Base-by-base conservation (phyloP, 2,888 invertebrate species). In the Rhodophaea formosa region DNA sequence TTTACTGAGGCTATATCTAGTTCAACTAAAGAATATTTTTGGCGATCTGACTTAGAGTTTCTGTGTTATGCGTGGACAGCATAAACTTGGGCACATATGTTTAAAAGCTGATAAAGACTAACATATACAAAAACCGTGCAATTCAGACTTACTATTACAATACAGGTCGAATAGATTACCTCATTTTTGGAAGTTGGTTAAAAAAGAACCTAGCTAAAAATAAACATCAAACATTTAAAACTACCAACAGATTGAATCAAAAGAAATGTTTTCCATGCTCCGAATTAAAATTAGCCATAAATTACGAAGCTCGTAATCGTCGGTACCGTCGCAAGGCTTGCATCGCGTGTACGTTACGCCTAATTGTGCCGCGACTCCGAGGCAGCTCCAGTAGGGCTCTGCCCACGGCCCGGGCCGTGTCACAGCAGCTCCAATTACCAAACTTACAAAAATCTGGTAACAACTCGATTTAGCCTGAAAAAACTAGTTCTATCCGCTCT, bases 191-290 rank as follows among this genome's bases (percentile, higher is more conserved):
- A n/a, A 23, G 23, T 23, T 3, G 39, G 10, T 39, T 3, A 39
- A 39, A 39, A 3, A 39, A 39, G 5, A 39, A 39, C 12, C 8
- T 10, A 10, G 8, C 39, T 39, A n/a, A 39, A 39, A 39, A 35
- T n/a, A 12, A 39, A 39, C 0, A 12, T 39, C 39, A 3, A 12
- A 12, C 35, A 35, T 54, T 54, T 44, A 30, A 54, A 30, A 30
- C 44, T 1, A 30, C 44, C 7, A 54, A 15, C 53, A 54, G 44
- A 29, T 54, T 43, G 15, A 54, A 43, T 44, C 44, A 15, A 43
- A 53, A 23, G 23, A 29, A 54, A 54, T 60, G 57, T 16, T 32
- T 55, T 54, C 43, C 30, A 61, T 61, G 61, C 59, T n/a, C 51
- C 51, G 51, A 51, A 51, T 51, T 51, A 51, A 51, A 51, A 54